Percentiles rank a stretch among this genome's conserved stretches.
These are phyloP conservation scores for Orussus abietinus DNA, from an alignment of 1,140 invertebrate species.

Conservation along the genomic window DNA sequence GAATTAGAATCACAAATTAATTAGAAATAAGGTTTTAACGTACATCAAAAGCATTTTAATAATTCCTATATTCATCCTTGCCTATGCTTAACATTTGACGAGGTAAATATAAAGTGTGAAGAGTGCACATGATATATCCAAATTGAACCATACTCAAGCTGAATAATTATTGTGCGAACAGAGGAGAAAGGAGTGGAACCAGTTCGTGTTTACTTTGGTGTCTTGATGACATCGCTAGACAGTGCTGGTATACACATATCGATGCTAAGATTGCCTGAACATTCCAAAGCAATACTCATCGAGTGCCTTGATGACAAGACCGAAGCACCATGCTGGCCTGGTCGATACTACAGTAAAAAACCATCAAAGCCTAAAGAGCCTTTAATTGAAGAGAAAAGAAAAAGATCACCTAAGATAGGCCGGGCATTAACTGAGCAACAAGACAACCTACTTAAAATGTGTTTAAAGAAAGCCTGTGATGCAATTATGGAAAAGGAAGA, in stretches of 20 bases:
- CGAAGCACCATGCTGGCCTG: conserved; percentile 60
- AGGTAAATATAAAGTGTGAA: too few relatives aligned
- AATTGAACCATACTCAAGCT: too few relatives aligned
- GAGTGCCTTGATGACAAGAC: conserved; percentile 59
- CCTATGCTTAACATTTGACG: conserved; percentile 1
- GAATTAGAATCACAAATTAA: background rate
- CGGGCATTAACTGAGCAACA: conserved; percentile 39
- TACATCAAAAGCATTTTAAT: background rate
- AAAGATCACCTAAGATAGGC: conserved; percentile 27
- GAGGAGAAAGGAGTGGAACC: conserved; percentile 56
- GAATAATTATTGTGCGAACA: too few relatives aligned
- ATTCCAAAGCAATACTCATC: conserved; percentile 51
- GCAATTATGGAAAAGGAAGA: conserved; percentile 57
- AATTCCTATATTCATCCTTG: background rate
- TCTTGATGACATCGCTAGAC: conserved; percentile 76
- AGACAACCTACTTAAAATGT: conserved; percentile 47
- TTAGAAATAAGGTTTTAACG: background rate
- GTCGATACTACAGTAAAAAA: conserved; percentile 40
- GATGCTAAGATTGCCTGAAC: conserved; percentile 59
- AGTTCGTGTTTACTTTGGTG: conserved; percentile 65
- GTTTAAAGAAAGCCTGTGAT: conserved; percentile 53
- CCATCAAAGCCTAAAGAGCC: background rate
- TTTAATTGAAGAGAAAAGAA: conserved; percentile 14
- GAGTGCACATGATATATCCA: too few relatives aligned
- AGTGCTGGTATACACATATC: conserved; percentile 78